Base-by-base conservation (phyloP, 2,888 invertebrate genomes). In the Drosophila austrosaltans region DNA sequence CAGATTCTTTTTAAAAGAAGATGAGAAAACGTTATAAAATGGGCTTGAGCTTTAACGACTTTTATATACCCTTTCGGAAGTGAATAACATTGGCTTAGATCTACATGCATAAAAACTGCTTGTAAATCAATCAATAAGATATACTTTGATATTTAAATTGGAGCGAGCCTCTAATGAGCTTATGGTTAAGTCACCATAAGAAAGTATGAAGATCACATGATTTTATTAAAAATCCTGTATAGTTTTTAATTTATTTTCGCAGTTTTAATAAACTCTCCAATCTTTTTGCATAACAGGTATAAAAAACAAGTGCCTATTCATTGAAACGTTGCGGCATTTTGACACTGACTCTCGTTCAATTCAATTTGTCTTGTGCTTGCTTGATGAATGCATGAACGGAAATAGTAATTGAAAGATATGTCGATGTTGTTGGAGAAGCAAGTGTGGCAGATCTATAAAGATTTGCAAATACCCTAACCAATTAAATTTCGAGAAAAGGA, bases 331-430 rank as follows among this genome's bases (percentile, higher is more conserved):
- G 58, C 71, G 61, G 58, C 53, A 39, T 25, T 65, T 58, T 53
- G 56, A 72, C 56, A 67, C 42, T 68, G 73, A 72, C 59, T 53
- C 22, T 42, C 6, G 58, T 20, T 48, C 25, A 36, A 28, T 53
- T 32, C 54, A 72, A 72, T 74, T 70, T 74, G 64, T 73, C 69
- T 79, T 66, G n/a, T 63, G 59, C 32, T 68, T 72, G 25, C 48
- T 48, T 48, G 48, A 48, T 48, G 61, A 76, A 40, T 72, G 76
- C 72, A 62, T 65, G 67, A 86, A 54, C 83, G 83, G 83, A 83
- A 83, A 83, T 66, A 60, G 65, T 79, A 86, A 83, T 83, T 83
- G 39, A 86, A 75, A 73, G 39, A 70, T 69, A 56, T 66, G 61
- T 68, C 64, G 61, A 69, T 66, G 70, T 72, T 56, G 62, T 22